A percentile compares a stretch with the other conserved stretches of the same genome.
phyloP scores from a whole-genome alignment of 1,140 invertebrate species.

The Lamellibrachia luymesi region DNA sequence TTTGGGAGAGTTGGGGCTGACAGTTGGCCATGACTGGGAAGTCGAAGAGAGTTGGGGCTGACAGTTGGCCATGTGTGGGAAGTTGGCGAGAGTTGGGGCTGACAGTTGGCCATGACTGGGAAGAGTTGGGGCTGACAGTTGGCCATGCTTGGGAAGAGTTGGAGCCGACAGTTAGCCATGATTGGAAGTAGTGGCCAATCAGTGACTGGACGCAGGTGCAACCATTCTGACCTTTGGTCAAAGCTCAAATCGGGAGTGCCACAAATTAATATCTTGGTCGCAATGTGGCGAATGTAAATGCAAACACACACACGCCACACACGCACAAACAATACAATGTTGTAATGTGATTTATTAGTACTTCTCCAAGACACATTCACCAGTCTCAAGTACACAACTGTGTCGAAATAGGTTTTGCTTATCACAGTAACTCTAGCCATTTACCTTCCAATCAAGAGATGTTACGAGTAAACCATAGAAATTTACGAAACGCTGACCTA shows the following conservation, averaged over 20 bases:
- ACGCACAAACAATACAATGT: background rate
- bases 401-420: background rate
- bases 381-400: background rate
- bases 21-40: no score
- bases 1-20: no score
- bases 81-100: no score
- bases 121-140: no score
- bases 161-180: background rate
- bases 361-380: background rate
- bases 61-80: no score
- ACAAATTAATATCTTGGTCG: background rate
- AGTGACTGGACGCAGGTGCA: background rate
- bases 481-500: background rate
- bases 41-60: no score
- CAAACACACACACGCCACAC: background rate
- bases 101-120: no score
- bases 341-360: slow-evolving; percentile 8
- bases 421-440: background rate
- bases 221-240: background rate
- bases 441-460: no score
- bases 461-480: background rate
- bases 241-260: background rate
- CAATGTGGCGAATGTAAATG: background rate
- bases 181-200: background rate
- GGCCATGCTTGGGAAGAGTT: background rate